phyloP scores from a whole-genome alignment of 1,140 invertebrate species.

The Rhagoletis zephyria region DNA sequence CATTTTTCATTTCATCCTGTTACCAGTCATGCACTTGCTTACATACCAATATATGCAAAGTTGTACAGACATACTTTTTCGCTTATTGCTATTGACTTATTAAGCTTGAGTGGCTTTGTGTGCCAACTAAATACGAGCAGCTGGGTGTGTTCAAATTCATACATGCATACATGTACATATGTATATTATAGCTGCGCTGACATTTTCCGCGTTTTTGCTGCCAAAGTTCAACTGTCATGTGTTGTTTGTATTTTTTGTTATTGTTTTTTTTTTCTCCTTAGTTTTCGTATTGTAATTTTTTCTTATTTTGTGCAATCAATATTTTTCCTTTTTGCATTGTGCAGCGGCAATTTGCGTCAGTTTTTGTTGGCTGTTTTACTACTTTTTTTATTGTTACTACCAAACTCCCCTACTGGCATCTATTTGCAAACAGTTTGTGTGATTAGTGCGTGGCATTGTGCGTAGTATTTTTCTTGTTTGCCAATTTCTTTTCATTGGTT shows the following conservation, averaged over 20 bases:
- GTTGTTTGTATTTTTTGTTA: not conserved
- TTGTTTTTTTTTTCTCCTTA: not conserved
- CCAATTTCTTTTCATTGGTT: conserved; percentile 14
- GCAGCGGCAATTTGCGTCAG: not conserved
- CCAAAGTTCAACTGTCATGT: conserved; percentile 34
- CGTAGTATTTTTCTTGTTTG: conserved; percentile 30
- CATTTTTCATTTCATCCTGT: conserved; percentile 10
- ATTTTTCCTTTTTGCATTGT: not conserved
- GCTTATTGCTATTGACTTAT: conserved; percentile 19
- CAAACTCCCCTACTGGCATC: not conserved
- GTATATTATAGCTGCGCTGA: no score
- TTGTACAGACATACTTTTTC: not conserved
- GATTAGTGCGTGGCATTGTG: conserved; percentile 10
- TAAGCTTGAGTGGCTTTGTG: not conserved
- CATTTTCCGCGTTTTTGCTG: not conserved
- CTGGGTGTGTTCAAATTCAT: conserved; percentile 3
- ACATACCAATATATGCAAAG: not conserved
- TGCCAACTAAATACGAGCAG: not conserved
- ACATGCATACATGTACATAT: no score
- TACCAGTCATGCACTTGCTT: not conserved
- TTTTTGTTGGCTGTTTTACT: not conserved
- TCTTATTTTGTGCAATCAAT: not conserved
- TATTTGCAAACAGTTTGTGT: not conserved
- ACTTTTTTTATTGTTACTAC: not conserved
- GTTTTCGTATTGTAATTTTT: not conserved